Evolutionary conservation across 2,113 vertebrate species (phyloP).

Genomic region (Coturnix japonica): DNA sequence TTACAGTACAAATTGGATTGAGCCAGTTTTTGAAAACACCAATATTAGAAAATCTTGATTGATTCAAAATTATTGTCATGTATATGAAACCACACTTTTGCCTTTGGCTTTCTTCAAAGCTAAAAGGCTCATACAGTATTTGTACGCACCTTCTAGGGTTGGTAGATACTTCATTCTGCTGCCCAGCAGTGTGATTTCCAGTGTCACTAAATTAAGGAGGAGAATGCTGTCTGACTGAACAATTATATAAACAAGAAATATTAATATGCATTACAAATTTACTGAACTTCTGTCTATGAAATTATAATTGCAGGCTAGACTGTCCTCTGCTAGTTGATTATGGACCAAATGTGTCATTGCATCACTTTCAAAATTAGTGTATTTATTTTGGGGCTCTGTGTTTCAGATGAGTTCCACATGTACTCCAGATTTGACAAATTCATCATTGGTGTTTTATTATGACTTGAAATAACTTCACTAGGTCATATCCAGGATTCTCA

Average conservation of each 20-base stretch:
- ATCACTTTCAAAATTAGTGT: constrained; percentile 22
- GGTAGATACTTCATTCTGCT: background rate
- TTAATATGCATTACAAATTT: background rate
- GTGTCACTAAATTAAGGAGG: background rate
- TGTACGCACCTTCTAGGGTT: background rate
- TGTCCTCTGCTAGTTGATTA: constrained; percentile 7
- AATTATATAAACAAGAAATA: background rate
- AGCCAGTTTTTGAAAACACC: background rate
- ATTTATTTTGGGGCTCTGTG: background rate
- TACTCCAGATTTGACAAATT: constrained; percentile 53
- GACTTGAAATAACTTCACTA: constrained; percentile 35
- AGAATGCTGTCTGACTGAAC: background rate
- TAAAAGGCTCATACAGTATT: background rate
- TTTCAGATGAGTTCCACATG: constrained; percentile 63
- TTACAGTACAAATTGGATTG: background rate
- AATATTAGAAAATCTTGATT: background rate
- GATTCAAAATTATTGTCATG: background rate
- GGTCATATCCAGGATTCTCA: constrained; percentile 9
- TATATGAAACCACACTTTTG: background rate
- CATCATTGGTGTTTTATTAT: constrained; percentile 45
- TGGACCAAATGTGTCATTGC: constrained; percentile 7
- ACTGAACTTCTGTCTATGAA: background rate
- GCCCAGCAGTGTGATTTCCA: background rate
- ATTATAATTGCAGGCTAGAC: background rate
- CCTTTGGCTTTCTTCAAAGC: background rate